Evolutionary conservation across 2,113 vertebrate species (phyloP), one percentile per base, ranked within the genome.

Genomic region (Ceuthmochares aereus): DNA sequence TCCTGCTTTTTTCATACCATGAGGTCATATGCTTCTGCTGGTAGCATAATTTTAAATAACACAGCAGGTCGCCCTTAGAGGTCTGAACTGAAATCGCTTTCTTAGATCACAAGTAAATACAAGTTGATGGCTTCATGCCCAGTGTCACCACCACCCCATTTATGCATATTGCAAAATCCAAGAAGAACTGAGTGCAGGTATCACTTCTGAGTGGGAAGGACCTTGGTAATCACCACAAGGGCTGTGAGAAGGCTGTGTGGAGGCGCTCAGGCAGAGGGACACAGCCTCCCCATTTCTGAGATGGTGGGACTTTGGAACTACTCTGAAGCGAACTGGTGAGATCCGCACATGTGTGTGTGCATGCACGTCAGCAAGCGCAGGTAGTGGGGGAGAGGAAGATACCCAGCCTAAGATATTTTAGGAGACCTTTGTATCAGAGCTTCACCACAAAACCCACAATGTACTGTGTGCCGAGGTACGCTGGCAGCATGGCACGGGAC

Each of bases 231-330:
- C 54, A 32, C 37, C 6, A 4, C 2, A 3, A 54, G n/a, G 45
- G 36, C 64, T 87, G 45, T 10, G 34, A 64, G 36, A 37, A 37
- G 36, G 54, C 68, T 23, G 3, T 10, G 10, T 9, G 20, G 34
- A 74, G 32, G 30, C 80, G 60, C 74, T 70, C 0, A 0, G 45
- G 54, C 45, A 91, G 25, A 87, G 58, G 45, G 63, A 73, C 22
- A 58, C 2, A 1, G 55, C 16, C 26, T 82, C 51, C 18, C 34
- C 1, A 1, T 21, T 72, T 72, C 75, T 6, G 11, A 73, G 52
- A 82, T 0, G 0, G 0, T 17, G 32, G 56, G 32, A 68, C 69
- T 26, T 9, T 3, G 45, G 36, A 52, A 19, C 0, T 34, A 43
- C 36, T 21, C 64, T 68, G 49, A 52, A 36, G 69, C 14, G 64